Conservation (phyloP, 2,113 vertebrate genomes). For the Callipepla squamata region DNA sequence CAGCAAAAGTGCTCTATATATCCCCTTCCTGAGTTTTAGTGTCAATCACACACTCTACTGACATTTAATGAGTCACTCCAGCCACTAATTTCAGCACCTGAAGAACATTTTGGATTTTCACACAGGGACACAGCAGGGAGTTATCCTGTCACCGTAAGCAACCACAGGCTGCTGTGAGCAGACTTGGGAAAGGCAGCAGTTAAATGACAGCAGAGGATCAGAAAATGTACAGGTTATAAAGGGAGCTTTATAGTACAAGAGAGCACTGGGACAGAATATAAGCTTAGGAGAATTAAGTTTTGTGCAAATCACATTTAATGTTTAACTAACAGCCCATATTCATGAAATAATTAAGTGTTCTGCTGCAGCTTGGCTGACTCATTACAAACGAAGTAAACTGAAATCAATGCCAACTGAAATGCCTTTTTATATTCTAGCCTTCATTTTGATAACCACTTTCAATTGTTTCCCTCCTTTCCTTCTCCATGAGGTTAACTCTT, state of each 20-base stretch:
- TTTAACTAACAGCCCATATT: background rate
- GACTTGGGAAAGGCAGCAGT: background rate
- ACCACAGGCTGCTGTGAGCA: background rate
- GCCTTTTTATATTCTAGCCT: background rate
- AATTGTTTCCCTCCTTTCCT: background rate
- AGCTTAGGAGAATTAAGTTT: background rate
- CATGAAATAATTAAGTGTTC: background rate
- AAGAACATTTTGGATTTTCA: background rate
- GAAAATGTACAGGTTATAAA: background rate
- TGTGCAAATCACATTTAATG: background rate
- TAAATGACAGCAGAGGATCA: background rate
- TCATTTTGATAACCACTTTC: background rate
- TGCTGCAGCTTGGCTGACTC: background rate
- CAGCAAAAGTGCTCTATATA: background rate
- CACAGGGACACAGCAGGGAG: background rate
- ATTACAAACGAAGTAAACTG: background rate
- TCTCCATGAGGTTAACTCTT: background rate
- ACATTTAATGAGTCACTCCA: background rate
- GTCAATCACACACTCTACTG: background rate
- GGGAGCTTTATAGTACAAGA: background rate
- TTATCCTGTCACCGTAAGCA: background rate
- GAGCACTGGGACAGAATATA: background rate
- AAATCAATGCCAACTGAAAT: background rate
- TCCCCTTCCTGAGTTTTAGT: background rate
- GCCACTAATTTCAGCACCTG: background rate